phyloP scores from a whole-genome alignment of 2,888 invertebrate genomes.

The Corythucha ciliata region DNA sequence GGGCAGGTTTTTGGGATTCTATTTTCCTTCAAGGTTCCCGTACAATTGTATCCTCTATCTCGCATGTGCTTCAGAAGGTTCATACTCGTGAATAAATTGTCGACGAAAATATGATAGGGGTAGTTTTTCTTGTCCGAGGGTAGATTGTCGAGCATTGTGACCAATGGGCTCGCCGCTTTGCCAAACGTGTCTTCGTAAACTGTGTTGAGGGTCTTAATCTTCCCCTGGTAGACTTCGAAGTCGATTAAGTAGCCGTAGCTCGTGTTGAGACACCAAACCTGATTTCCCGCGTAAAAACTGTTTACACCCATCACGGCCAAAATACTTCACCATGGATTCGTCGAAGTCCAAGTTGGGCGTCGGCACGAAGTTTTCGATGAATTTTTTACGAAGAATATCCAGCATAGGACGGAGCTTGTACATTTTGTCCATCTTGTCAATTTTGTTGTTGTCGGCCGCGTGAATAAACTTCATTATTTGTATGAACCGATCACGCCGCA shows the following conservation, averaged over 20 bases:
- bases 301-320: slow-evolving; percentile 33
- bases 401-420: slow-evolving; percentile 34
- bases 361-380: slow-evolving; percentile 28
- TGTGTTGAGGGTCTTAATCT: slow-evolving; percentile 24
- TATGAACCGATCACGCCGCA: slow-evolving; percentile 33
- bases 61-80: slow-evolving; percentile 30
- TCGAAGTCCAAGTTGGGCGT: slow-evolving; percentile 34
- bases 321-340: slow-evolving; percentile 39
- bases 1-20: slow-evolving; percentile 34
- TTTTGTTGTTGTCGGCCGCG: slow-evolving; percentile 33
- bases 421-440: slow-evolving; percentile 34
- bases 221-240: slow-evolving; percentile 37
- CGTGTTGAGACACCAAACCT: slow-evolving; percentile 36
- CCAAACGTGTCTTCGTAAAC: slow-evolving; percentile 32
- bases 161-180: slow-evolving; percentile 33
- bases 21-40: slow-evolving; percentile 35
- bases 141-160: slow-evolving; percentile 32
- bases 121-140: slow-evolving; percentile 22
- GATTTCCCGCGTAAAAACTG: slow-evolving; percentile 34
- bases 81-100: slow-evolving; percentile 35
- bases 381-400: slow-evolving; percentile 32
- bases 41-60: slow-evolving; percentile 32
- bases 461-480: slow-evolving; percentile 34
- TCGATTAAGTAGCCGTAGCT: slow-evolving; percentile 32
- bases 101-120: slow-evolving; percentile 33